Evolutionary conservation across 2,797 vertebrate species (phyloP).

Genomic region (Natrix natrix): DNA sequence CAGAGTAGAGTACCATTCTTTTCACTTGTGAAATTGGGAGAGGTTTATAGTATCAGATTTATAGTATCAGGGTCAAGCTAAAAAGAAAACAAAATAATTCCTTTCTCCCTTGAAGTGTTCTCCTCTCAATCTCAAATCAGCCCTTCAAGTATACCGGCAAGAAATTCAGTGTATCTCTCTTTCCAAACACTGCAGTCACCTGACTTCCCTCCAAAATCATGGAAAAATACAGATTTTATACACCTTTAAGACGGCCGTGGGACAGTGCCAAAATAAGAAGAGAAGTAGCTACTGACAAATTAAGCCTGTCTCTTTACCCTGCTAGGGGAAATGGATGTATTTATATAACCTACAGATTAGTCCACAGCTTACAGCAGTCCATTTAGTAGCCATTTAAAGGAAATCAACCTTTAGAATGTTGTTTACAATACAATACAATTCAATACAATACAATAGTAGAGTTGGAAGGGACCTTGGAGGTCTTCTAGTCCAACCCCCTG

Average conservation of each 20-base stretch:
- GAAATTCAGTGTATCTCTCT: not conserved
- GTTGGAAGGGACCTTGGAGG: no score
- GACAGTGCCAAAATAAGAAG: not conserved
- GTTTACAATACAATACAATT: no score
- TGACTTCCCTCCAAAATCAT: not conserved
- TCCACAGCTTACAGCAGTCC: not conserved
- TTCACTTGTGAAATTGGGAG: not conserved
- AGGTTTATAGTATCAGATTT: not conserved
- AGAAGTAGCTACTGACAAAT: not conserved
- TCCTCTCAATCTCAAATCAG: not conserved
- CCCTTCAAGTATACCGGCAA: not conserved
- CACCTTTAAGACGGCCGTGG: not conserved
- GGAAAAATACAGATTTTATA: not conserved
- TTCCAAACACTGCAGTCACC: not conserved
- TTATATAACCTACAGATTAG: not conserved
- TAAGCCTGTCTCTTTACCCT: not conserved
- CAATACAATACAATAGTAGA: no score
- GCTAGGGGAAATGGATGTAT: not conserved
- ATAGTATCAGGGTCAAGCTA: not conserved
- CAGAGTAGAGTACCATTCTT: not conserved
- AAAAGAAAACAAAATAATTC: not conserved
- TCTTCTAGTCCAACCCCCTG: no score
- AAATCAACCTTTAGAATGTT: no score
- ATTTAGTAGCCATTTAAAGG: not conserved
- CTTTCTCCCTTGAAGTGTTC: not conserved